These are phyloP conservation scores for Dione juno DNA, from an alignment of 2,888 invertebrate genomes.

Conservation along the genomic window DNA sequence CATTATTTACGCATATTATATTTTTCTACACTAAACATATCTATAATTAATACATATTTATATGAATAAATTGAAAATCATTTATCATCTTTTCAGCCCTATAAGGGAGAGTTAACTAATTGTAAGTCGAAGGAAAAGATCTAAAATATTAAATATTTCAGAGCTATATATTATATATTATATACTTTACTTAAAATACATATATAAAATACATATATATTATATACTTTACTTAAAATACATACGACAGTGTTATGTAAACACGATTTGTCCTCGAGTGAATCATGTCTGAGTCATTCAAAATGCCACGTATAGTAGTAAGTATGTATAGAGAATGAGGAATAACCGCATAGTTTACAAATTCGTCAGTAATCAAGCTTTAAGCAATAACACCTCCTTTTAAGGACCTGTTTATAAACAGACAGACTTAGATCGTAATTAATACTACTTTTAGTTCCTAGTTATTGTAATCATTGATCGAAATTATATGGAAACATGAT, in stretches of 20 bases:
- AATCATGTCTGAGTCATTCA: constrained; percentile 35
- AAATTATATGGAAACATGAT: background rate
- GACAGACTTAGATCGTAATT: background rate
- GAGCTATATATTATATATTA: constrained; percentile 16
- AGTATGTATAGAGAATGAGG: constrained; percentile 26
- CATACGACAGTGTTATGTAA: constrained; percentile 41
- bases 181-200: constrained; percentile 26
- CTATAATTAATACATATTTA: no score
- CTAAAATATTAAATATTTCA: constrained; percentile 24
- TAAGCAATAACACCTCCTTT: constrained; percentile 5
- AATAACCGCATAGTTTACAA: constrained; percentile 31
- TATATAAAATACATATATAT: constrained; percentile 29
- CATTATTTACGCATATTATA: no score
- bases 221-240: constrained; percentile 24
- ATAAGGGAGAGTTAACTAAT: background rate
- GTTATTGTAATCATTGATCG: background rate
- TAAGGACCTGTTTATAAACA: background rate
- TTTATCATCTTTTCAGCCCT: background rate
- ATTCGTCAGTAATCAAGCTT: background rate
- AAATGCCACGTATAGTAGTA: background rate
- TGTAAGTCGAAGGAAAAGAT: background rate
- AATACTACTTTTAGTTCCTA: background rate
- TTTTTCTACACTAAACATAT: no score
- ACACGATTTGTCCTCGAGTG: constrained; percentile 41
- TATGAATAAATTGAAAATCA: background rate